Conservation (phyloP, 1,140 invertebrate species). For the Hyposmocoma kahamanoa region DNA sequence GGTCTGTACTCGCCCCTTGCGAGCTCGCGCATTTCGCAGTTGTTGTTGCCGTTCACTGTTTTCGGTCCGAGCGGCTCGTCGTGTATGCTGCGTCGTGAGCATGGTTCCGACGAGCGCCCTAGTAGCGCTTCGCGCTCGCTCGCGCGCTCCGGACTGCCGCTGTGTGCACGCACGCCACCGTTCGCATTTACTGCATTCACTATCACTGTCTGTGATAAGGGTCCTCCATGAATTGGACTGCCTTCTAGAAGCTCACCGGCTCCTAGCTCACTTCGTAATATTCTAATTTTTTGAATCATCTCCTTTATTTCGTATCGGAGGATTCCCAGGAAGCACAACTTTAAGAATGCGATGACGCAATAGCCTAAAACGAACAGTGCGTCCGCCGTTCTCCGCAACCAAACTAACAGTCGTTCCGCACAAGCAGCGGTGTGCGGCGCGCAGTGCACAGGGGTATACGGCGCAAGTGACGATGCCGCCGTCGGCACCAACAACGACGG, state of each 20-base stretch:
- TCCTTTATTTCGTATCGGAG: slow-evolving; percentile 89
- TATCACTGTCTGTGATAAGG: slow-evolving; percentile 60
- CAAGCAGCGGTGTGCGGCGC: slow-evolving; percentile 76
- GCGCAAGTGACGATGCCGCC: slow-evolving; percentile 76
- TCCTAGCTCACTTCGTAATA: slow-evolving; percentile 74
- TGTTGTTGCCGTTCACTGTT: slow-evolving; percentile 83
- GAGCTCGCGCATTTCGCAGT: slow-evolving; percentile 81
- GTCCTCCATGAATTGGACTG: slow-evolving; percentile 64
- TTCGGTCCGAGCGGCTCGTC: slow-evolving; percentile 71
- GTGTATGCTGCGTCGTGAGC: slow-evolving; percentile 72
- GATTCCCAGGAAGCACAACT: slow-evolving; percentile 92
- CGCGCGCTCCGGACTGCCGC: slow-evolving; percentile 57
- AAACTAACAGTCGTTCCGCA: slow-evolving; percentile 79
- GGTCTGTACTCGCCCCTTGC: slow-evolving; percentile 71
- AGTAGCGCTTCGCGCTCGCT: slow-evolving; percentile 75
- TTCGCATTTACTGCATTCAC: slow-evolving; percentile 68
- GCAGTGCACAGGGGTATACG: slow-evolving; percentile 55
- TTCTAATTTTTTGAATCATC: slow-evolving; percentile 92
- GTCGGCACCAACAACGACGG: slow-evolving; percentile 77
- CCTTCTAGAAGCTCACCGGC: slow-evolving; percentile 60
- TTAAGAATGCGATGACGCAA: slow-evolving; percentile 92
- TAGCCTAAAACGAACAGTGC: slow-evolving; percentile 89
- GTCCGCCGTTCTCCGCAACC: slow-evolving; percentile 86
- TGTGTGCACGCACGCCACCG: slow-evolving; percentile 62
- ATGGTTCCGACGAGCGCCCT: slow-evolving; percentile 63